phyloP scores from a whole-genome alignment of 2,797 vertebrate species.

The Rhinatrema bivittatum region DNA sequence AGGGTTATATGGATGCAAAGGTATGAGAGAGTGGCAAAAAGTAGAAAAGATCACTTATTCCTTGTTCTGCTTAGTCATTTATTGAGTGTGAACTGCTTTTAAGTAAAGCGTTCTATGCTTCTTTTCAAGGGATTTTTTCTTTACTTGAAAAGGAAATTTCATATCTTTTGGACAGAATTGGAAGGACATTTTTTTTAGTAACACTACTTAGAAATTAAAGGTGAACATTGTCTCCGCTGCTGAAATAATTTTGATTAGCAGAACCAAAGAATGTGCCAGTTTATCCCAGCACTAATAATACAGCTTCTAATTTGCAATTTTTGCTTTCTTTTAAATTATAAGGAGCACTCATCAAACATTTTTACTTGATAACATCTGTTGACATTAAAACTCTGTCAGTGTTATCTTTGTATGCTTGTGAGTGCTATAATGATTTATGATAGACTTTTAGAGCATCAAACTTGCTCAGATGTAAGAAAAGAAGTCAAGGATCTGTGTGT shows the following conservation, averaged over 20 bases:
- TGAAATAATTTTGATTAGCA: conserved; percentile 32
- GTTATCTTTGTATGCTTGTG: conserved; percentile 21
- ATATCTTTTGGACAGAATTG: too few relatives aligned
- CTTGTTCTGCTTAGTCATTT: conserved; percentile 8
- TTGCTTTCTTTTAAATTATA: conserved; percentile 40
- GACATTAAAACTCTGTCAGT: conserved; percentile 23
- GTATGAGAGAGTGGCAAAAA: too few relatives aligned
- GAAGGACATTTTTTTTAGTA: neutral
- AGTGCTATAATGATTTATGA: conserved; percentile 5
- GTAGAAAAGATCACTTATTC: neutral
- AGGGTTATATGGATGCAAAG: too few relatives aligned
- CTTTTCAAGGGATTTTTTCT: too few relatives aligned
- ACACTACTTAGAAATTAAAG: conserved; percentile 20
- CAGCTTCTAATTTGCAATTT: conserved; percentile 26
- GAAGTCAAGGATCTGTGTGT: conserved; percentile 10
- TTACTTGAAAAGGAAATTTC: too few relatives aligned
- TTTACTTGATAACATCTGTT: conserved; percentile 36
- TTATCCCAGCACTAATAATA: conserved; percentile 8
- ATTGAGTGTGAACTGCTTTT: too few relatives aligned
- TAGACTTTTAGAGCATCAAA: neutral
- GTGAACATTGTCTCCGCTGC: conserved; percentile 28
- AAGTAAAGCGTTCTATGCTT: too few relatives aligned
- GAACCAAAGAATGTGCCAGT: conserved; percentile 16
- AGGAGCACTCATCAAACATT: conserved; percentile 27
- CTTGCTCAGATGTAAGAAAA: conserved; percentile 27